Evolutionary conservation across 2,888 invertebrate genomes (phyloP).

Genomic region (Andrena bicolor): DNA sequence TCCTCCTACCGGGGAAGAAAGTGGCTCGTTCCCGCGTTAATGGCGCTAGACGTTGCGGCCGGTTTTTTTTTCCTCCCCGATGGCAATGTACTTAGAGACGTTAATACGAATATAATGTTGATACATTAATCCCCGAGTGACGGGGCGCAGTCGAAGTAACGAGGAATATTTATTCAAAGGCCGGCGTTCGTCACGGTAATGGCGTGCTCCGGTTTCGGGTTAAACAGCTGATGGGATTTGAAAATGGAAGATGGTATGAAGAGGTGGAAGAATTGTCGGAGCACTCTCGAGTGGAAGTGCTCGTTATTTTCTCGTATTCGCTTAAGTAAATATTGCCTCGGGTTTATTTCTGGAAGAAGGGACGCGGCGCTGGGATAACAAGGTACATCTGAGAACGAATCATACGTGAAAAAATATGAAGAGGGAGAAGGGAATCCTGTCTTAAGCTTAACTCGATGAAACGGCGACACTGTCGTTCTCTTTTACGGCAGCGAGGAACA

Average conservation of each 20-base stretch:
- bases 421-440: neutral
- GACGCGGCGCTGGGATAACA: neutral
- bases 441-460: slow-evolving; percentile 14
- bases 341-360: neutral
- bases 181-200: too few species aligned
- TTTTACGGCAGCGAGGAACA: neutral
- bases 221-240: too few species aligned
- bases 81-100: neutral
- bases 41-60: neutral
- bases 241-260: too few species aligned
- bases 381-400: neutral
- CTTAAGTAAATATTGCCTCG: too few species aligned
- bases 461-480: neutral
- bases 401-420: neutral
- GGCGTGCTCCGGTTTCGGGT: too few species aligned
- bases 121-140: neutral
- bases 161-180: too few species aligned
- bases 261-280: too few species aligned
- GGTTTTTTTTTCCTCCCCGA: neutral
- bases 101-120: neutral
- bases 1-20: neutral
- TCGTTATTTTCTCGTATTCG: too few species aligned
- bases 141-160: neutral
- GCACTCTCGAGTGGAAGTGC: too few species aligned
- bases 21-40: slow-evolving; percentile 18